Evolutionary conservation across 37 sponge, comb jelly and placozoan genomes (phyloP), one percentile per base, ranked within the genome.

Genomic region (Agelas oroides): DNA sequence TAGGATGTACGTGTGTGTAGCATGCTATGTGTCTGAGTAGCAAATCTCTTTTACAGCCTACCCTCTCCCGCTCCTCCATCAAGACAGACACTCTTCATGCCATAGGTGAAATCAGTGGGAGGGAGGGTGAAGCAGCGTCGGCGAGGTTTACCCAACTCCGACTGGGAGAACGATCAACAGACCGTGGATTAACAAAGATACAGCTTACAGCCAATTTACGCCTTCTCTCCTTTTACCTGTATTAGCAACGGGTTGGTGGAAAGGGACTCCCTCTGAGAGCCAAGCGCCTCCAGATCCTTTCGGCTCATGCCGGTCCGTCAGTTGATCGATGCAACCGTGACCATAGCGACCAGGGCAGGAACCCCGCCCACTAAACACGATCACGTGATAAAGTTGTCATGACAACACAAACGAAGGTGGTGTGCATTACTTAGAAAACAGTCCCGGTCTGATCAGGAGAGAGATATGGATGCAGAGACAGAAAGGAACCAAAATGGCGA

Each of bases 51-150:
- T 11, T 13, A 3, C 5, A 14, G n/a, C 27, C 62, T 58, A 83
- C 75, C 79, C 83, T 92, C 86, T n/a, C 81, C 69, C 34, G 83
- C 92, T 55, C 95, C 95, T 27, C 93, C 92, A 67, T 92, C 95
- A 18, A 82, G 52, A 23, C 75, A 74, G 8, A 79, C 53, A 40
- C 59, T 95, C 73, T 74, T 75, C 59, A 84, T 71, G 25, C 95
- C 95, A 53, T 95, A 95, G 13, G 92, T 92, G 84, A 95, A 95
- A 37, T 89, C 89, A 24, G 72, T 32, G 0, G 84, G 53, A 32
- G 95, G 95, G 18, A 95, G 93, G 21, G 90, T 89, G 76, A 89
- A 92, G 76, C 88, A 88, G 32, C 92, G 71, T 18, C 55, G 65
- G 8, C 76, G 57, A 5, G 74, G 60, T 36, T 84, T 81, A 0